Percentiles rank a stretch among this genome's conserved stretches.
These are phyloP conservation scores for Ceryle rudis DNA, from an alignment of 2,797 vertebrate genomes.

Conservation along the genomic window DNA sequence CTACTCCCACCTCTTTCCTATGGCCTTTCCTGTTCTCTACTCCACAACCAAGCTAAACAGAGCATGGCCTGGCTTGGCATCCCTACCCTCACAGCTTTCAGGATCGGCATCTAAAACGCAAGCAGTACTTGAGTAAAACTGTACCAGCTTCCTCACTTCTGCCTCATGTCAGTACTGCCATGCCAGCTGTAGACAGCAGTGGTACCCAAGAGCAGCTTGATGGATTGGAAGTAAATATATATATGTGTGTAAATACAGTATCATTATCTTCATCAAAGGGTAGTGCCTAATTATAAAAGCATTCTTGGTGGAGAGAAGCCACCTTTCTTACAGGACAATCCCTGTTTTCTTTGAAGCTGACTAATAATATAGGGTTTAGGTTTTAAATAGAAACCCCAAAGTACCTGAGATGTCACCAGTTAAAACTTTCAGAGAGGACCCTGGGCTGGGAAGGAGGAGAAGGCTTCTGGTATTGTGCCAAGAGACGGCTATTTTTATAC, in stretches of 20 bases:
- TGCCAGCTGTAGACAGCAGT: not conserved
- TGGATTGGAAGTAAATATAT: not conserved
- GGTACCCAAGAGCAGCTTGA: not conserved
- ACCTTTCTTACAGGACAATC: not conserved
- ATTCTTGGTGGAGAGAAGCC: not conserved
- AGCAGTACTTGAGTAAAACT: not conserved
- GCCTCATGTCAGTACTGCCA: not conserved
- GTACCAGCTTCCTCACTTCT: not conserved
- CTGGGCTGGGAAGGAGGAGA: not conserved
- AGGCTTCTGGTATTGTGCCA: not conserved
- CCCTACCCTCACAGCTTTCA: not conserved
- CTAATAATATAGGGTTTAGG: not conserved
- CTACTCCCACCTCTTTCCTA: not conserved
- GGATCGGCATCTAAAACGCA: not conserved
- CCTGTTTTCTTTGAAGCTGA: not conserved
- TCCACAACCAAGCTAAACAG: not conserved
- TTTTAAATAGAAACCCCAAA: not conserved
- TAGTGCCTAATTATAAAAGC: not conserved
- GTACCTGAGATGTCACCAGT: not conserved
- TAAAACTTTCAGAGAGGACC: not conserved
- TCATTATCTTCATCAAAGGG: not conserved
- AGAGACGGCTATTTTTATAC: not conserved
- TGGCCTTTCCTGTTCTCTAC: accelerated
- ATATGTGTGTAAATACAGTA: not conserved
- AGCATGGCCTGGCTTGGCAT: not conserved